Base-by-base conservation (phyloP, 2,888 invertebrate genomes). In the Embidobia sp. region DNA sequence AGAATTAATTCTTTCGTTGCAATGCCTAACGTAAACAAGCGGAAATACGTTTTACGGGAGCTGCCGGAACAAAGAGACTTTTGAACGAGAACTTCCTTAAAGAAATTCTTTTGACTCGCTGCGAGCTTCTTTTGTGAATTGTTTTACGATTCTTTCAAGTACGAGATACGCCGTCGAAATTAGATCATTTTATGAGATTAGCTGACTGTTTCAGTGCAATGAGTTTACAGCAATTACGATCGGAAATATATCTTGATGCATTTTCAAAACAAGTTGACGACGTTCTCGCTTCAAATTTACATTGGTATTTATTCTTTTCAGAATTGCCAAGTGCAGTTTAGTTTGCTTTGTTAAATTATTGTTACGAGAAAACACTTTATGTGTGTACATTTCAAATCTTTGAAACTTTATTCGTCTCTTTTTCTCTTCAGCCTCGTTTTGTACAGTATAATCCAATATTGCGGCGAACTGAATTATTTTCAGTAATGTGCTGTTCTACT, bases 331-430 rank as follows among this genome's bases (percentile, higher is more conserved):
- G 16, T 13, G 11, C 13, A 35, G 2, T 18, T 29, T 2, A 16
- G 16, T 61, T 46, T 46, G 19, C 26, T 31, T 48, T 48, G 16
- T 10, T 19, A 27, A 37, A 63, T 63, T 63, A 49, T 40, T 49
- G 26, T 19, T 37, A 63, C 15, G 49, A 49, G 33, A 27, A 6
- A 64, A 33, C 33, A n/a, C 29, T 42, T 61, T 37, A 29, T 48
- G 10, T 46, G 8, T 40, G 26, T 22, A 42, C 13, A 53, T 46
- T 66, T 33, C 26, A 44, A 46, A 35, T 53, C 44, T 53, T 35
- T 40, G n/a, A 35, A 40, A 55, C 19, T 42, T 31, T 27, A n/a
- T 13, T 48, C 31, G 3, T 6, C 8, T 18, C 19, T 42, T 42
- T 11, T 61, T 61, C 26, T 15, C 18, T 18, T 33, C 22, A 33